Evolutionary conservation across 2,113 vertebrate genomes (phyloP).

Genomic region (Rhadina sibilatrix): DNA sequence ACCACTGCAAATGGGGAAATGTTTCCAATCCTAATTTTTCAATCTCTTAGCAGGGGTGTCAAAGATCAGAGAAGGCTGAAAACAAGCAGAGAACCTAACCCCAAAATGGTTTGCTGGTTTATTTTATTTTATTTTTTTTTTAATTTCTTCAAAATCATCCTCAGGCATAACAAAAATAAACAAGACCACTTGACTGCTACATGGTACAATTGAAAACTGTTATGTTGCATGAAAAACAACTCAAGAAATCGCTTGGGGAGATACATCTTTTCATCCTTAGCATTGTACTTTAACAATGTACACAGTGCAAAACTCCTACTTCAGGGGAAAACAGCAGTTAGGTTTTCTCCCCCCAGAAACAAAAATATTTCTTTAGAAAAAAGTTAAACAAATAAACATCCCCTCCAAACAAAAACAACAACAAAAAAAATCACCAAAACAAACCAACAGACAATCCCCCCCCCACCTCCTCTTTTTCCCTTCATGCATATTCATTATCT

Average conservation of each 20-base stretch:
- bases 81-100: not conserved
- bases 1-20: not conserved
- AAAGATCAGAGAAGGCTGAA: not conserved
- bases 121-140: not conserved
- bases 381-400: not conserved
- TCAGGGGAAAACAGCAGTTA: not conserved
- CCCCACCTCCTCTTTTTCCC: not conserved
- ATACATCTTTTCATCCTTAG: conserved; percentile 26
- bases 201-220: not conserved
- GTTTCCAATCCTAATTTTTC: not conserved
- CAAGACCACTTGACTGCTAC: conserved; percentile 32
- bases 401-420: not conserved
- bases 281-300: not conserved
- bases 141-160: conserved; percentile 41
- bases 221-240: conserved; percentile 17
- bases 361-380: not conserved
- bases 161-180: conserved; percentile 28
- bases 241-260: conserved; percentile 32
- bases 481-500: conserved; percentile 20
- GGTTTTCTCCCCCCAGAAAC: not conserved
- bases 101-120: not conserved
- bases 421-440: not conserved
- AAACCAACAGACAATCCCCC: not conserved
- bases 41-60: not conserved
- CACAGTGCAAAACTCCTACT: not conserved